These are phyloP conservation scores for Anomalospiza imberbis DNA, from an alignment of 2,797 vertebrate genomes.

Conservation along the genomic window DNA sequence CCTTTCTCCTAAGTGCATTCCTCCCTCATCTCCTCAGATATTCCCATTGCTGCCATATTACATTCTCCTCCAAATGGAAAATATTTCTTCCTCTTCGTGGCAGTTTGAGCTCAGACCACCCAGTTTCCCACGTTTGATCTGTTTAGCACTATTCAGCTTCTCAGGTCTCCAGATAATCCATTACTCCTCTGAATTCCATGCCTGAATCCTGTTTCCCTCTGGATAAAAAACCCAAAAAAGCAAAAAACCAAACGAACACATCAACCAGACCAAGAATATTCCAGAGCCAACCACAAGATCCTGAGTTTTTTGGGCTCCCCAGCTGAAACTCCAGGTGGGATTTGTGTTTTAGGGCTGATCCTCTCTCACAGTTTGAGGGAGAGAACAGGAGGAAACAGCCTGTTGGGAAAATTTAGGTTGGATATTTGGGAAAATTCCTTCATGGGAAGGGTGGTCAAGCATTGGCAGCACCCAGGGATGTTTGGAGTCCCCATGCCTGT, in stretches of 20 bases:
- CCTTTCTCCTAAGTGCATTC: not conserved
- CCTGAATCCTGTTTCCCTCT: not conserved
- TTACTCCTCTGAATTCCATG: not conserved
- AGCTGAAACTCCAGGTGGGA: not conserved
- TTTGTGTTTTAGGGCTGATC: not conserved
- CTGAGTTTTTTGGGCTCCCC: not conserved
- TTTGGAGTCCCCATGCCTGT: not conserved
- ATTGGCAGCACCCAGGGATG: not conserved
- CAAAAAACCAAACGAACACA: not conserved
- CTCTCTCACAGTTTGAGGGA: not conserved
- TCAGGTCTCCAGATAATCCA: not conserved
- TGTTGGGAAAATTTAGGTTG: not conserved
- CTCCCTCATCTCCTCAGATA: not conserved
- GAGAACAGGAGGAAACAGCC: fast-evolving
- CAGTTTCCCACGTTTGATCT: not conserved
- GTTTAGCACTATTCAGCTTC: not conserved
- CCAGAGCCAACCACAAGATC: not conserved
- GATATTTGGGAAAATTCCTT: not conserved
- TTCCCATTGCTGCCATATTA: fast-evolving
- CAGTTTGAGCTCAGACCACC: not conserved
- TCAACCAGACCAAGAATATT: not conserved
- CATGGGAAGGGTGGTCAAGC: not conserved
- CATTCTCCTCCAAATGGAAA: not conserved
- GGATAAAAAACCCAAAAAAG: not conserved
- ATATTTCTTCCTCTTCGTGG: not conserved